Conservation (phyloP, 2,113 vertebrate species). For the Campylomormyrus numenius region DNA sequence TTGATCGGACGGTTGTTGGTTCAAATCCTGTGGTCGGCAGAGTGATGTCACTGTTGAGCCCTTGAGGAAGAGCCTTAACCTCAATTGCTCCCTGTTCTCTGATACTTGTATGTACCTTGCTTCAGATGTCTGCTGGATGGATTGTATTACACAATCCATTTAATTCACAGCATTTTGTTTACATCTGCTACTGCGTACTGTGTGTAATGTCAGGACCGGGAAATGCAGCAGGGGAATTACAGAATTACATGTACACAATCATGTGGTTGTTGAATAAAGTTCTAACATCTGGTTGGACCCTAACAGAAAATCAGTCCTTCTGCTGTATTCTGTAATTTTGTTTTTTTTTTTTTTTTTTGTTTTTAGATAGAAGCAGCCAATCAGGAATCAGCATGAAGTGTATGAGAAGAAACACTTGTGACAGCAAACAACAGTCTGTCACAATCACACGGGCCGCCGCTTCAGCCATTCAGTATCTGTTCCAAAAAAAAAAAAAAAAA, state of each 20-base stretch:
- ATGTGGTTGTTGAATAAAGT: neutral
- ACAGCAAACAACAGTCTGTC: neutral
- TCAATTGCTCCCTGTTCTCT: neutral
- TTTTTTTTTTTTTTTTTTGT: neutral
- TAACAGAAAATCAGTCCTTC: neutral
- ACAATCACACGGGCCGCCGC: neutral
- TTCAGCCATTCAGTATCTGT: neutral
- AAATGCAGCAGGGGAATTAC: neutral
- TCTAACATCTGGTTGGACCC: neutral
- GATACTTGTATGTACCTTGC: neutral
- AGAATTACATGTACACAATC: neutral
- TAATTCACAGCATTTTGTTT: neutral
- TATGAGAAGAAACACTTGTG: neutral
- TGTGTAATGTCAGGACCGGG: neutral
- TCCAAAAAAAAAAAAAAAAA: neutral
- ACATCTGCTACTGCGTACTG: neutral
- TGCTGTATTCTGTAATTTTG: neutral
- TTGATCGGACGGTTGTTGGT: neutral
- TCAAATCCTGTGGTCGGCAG: neutral
- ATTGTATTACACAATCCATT: neutral
- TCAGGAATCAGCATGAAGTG: neutral
- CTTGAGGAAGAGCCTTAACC: neutral
- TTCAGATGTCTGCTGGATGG: neutral
- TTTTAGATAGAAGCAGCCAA: neutral
- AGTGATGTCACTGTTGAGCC: neutral